These are phyloP conservation scores for Staurois parvus DNA, from an alignment of 2,797 vertebrate species.

Conservation along the genomic window DNA sequence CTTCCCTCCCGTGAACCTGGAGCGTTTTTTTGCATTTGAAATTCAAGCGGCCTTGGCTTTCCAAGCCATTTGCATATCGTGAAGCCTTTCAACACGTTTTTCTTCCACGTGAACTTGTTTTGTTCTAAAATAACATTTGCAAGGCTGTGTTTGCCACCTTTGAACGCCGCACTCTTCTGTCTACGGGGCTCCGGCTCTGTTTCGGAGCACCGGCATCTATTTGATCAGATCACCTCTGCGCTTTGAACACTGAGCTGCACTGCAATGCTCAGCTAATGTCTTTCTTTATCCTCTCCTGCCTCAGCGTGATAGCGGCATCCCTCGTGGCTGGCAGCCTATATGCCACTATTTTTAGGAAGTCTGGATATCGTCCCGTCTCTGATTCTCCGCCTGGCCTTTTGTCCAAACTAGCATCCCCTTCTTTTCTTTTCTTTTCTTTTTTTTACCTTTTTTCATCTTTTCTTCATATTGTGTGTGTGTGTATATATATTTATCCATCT, in stretches of 20 bases:
- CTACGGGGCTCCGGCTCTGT: conserved; percentile 26
- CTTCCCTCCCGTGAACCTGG: background rate
- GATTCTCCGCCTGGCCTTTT: conserved; percentile 8
- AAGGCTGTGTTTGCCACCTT: conserved; percentile 5
- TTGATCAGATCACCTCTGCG: conserved; percentile 39
- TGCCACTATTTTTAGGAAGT: conserved; percentile 23
- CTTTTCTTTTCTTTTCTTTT: background rate
- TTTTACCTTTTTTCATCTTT: too few relatives aligned
- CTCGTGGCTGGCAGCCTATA: conserved; percentile 17
- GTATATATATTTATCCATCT: too few relatives aligned
- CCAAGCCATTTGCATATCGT: conserved; percentile 7
- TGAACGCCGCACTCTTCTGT: background rate
- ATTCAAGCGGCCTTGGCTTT: conserved; percentile 2
- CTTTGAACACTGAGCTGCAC: conserved; percentile 27
- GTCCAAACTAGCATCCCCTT: background rate
- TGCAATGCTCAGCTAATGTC: conserved; percentile 18
- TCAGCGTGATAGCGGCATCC: conserved; percentile 29
- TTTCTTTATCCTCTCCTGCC: conserved; percentile 1
- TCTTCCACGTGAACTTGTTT: conserved; percentile 1
- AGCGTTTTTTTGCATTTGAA: conserved; percentile 7
- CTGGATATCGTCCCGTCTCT: conserved; percentile 31
- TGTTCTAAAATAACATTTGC: conserved; percentile 29
- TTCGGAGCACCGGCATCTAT: conserved; percentile 8
- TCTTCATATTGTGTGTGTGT: too few relatives aligned
- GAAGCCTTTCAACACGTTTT: conserved; percentile 28